A percentile compares a stretch with the other conserved stretches of the same genome.
Conservation (phyloP, 2,797 vertebrate species). For the Falco novaeseelandiae region DNA sequence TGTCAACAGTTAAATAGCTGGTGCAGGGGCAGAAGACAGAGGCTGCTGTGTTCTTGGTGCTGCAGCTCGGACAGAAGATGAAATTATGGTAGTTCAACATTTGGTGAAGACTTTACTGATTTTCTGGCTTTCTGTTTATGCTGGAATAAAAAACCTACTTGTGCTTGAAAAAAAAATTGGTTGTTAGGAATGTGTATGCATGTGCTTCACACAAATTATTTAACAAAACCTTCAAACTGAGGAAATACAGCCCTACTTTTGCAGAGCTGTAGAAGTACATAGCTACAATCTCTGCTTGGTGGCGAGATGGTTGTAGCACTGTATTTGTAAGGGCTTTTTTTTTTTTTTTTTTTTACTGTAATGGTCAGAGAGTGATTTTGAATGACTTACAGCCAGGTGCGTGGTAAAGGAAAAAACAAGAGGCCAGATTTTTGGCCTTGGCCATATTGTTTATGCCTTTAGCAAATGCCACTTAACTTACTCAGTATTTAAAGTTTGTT, state of each 20-base stretch:
- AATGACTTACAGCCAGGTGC: background rate
- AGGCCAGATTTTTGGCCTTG: background rate
- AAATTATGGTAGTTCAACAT: constrained; percentile 9
- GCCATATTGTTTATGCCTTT: background rate
- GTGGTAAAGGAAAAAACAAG: background rate
- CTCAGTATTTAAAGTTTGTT: background rate
- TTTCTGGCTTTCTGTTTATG: constrained; percentile 4
- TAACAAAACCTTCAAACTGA: background rate
- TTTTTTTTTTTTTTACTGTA: background rate
- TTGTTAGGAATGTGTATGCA: background rate
- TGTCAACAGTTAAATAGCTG: background rate
- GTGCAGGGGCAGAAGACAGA: constrained; percentile 33
- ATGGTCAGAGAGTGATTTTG: background rate
- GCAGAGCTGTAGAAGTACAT: background rate
- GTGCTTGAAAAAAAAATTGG: background rate
- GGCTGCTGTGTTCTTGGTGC: constrained; percentile 37
- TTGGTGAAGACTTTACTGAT: constrained; percentile 19
- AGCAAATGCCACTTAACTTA: background rate
- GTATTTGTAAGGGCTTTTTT: background rate
- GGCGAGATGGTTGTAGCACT: background rate
- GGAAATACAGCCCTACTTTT: background rate
- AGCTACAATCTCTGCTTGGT: background rate
- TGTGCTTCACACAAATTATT: background rate
- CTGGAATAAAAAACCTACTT: background rate
- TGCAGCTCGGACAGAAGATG: constrained; percentile 19